phyloP scores from a whole-genome alignment of 2,113 vertebrate species.

The Oncorhynchus clarkii region DNA sequence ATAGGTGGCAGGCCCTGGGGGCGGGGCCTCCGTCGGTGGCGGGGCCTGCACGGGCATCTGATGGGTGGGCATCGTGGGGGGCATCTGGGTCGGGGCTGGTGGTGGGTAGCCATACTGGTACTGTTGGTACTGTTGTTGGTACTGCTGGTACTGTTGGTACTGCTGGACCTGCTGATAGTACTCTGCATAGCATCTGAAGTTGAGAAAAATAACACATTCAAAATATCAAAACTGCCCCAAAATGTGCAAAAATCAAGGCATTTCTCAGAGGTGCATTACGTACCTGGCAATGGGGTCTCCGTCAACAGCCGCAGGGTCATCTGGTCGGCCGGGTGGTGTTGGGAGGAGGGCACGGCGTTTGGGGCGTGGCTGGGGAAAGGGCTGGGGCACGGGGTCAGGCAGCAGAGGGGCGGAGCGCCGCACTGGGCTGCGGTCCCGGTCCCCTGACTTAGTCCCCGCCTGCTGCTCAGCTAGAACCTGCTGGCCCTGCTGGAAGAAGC shows the following conservation, averaged over 20 bases:
- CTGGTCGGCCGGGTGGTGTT: constrained; percentile 72
- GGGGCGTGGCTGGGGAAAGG: constrained; percentile 63
- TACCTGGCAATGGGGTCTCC: constrained; percentile 76
- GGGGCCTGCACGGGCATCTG: constrained; percentile 58
- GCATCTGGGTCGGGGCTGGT: constrained; percentile 61
- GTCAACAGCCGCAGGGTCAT: constrained; percentile 64
- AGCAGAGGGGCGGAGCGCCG: constrained; percentile 70
- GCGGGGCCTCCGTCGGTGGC: constrained; percentile 3
- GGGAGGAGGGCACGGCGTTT: constrained; percentile 75
- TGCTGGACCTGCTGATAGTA: constrained; percentile 80
- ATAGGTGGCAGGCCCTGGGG: constrained; percentile 52
- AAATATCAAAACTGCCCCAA: no score
- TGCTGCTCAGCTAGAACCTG: constrained; percentile 80
- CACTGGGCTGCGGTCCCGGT: constrained; percentile 76
- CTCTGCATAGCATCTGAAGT: constrained; percentile 73
- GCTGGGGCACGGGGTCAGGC: constrained; percentile 71
- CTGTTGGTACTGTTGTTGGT: constrained; percentile 77
- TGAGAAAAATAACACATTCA: not conserved
- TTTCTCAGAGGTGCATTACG: no score
- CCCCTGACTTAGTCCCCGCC: constrained; percentile 61
- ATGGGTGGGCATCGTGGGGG: constrained; percentile 58
- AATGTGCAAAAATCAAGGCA: no score
- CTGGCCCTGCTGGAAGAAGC: constrained; percentile 78
- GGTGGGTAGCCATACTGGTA: constrained; percentile 73
- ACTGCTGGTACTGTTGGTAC: constrained; percentile 77